Base-by-base conservation (phyloP, 2,888 invertebrate species). In the Calephelis perditalis region DNA sequence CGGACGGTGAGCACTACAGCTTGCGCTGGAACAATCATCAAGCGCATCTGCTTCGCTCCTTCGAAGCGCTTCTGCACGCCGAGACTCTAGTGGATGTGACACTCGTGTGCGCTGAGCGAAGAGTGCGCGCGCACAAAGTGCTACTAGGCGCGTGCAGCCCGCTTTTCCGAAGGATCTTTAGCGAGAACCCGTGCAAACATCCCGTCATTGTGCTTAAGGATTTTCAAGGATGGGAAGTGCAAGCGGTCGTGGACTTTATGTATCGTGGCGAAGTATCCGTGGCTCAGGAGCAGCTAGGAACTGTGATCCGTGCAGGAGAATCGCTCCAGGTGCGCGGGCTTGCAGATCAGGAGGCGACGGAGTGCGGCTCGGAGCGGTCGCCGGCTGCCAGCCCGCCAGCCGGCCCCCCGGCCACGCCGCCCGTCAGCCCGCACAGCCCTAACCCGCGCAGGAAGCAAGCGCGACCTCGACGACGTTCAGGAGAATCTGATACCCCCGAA, bases 11-110 rank as follows among this genome's bases (percentile, higher is more conserved):
- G 80, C 96, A 97, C 85, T 97, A 97, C 89, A 97, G 96, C 80
- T 92, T 97, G 77, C 94, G 96, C 86, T 98, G 97, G 97, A 97
- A 97, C 92, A 97, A 97, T 91, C 97, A 97, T 91, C 96, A 96
- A 82, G 94, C 94, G 71, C 96, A 97, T 84, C 94, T 98, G 77
- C 92, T 97, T 71, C 93, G 95, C 74, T 95, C 97, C 59, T 97
- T 98, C 87, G 97, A 97, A 77, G 94, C 95, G n/a, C 92, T 97
- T 65, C 92, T 97, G 66, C 96, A 96, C 77, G 95, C 95, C 35
- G 97, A 97, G 87, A 94, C 95, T 8, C 93, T 97, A 61, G 97
- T 97, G 64, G 97, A 97, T 81, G 97, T 97, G 63, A 97, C 97
- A 15, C 92, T 97, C 67, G 96, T 97, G 56, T 97, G 97, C 81